Conservation (phyloP, 2,888 invertebrate species). For the Pachliopta kotzebuea region DNA sequence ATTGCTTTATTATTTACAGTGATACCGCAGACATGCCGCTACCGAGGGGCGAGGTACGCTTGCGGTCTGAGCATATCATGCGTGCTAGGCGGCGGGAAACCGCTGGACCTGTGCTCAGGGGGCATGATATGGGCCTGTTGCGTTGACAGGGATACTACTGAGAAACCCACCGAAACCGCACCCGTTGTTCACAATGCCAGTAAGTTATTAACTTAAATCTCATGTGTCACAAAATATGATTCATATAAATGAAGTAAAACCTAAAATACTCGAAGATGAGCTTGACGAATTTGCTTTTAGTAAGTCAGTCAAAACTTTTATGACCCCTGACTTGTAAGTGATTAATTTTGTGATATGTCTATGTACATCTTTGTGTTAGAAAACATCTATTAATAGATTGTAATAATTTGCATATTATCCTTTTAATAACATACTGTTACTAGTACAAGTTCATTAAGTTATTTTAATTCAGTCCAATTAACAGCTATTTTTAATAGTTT, state of each 20-base stretch:
- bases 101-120: constrained; percentile 94
- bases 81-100: constrained; percentile 92
- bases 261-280: too few relatives aligned
- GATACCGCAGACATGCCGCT: constrained; percentile 93
- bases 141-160: constrained; percentile 85
- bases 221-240: neutral
- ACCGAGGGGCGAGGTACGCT: constrained; percentile 91
- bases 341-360: too few relatives aligned
- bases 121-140: constrained; percentile 98
- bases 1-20: constrained; percentile 79
- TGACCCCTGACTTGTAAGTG: too few relatives aligned
- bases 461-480: neutral
- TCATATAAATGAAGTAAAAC: neutral
- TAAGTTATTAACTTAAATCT: constrained; percentile 79
- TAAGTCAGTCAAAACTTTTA: too few relatives aligned
- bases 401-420: too few relatives aligned
- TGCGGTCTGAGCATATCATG: constrained; percentile 95
- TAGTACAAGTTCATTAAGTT: too few relatives aligned
- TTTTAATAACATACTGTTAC: too few relatives aligned
- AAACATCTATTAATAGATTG: too few relatives aligned
- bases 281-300: too few relatives aligned
- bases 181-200: constrained; percentile 91
- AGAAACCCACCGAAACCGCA: constrained; percentile 80
- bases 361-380: too few relatives aligned
- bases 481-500: neutral